Evolutionary conservation across 2,113 vertebrate genomes (phyloP).

Genomic region (Tricholaema leucomelas): DNA sequence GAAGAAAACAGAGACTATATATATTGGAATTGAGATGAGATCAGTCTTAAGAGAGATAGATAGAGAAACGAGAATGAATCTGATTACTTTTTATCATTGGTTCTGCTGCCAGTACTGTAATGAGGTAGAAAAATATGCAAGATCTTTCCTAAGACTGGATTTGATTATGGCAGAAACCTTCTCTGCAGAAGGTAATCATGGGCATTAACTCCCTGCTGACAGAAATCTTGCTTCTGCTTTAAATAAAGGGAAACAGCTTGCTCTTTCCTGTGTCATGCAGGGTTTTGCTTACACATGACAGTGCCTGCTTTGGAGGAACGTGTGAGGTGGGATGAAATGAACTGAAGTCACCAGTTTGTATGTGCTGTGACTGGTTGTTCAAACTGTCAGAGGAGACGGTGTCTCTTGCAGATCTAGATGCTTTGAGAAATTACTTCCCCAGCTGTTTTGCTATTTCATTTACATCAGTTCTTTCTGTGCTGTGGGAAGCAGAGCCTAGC

Average conservation of each 20-base stretch:
- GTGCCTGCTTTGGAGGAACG: not conserved
- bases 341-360: not conserved
- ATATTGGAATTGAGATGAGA: not conserved
- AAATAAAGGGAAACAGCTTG: not conserved
- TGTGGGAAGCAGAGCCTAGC: not conserved
- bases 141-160: not conserved
- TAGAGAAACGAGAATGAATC: not conserved
- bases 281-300: not conserved
- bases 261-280: rapidly evolving
- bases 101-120: not conserved
- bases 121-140: rapidly evolving
- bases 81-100: not conserved
- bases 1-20: not conserved
- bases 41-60: not conserved
- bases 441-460: not conserved
- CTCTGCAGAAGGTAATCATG: not conserved
- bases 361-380: not conserved
- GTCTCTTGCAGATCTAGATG: not conserved
- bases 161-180: not conserved
- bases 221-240: not conserved
- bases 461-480: not conserved
- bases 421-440: not conserved
- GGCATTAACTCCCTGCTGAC: not conserved
- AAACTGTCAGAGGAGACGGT: not conserved
- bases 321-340: not conserved